These are phyloP conservation scores for Drosophila santomea DNA, from an alignment of 1,140 invertebrate genomes.

Conservation along the genomic window DNA sequence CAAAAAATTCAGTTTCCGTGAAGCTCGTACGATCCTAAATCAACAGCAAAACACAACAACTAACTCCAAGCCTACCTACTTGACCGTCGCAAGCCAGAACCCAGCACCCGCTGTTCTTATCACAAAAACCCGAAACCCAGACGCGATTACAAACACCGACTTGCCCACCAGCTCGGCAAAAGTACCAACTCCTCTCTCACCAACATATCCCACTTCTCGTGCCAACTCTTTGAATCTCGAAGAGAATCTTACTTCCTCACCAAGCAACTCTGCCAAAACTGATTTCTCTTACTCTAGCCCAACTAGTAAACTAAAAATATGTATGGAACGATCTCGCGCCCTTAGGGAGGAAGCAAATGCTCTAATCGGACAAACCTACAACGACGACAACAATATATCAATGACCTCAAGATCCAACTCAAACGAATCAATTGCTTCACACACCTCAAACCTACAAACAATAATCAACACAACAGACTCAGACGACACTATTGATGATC, in stretches of 20 bases:
- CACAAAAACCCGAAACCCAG: not conserved
- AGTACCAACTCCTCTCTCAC: constrained; percentile 1
- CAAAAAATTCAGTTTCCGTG: constrained; percentile 32
- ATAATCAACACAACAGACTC: too few relatives aligned
- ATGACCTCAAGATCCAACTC: too few relatives aligned
- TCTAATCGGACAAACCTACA: too few relatives aligned
- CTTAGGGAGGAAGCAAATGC: too few relatives aligned
- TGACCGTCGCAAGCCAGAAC: constrained; percentile 1
- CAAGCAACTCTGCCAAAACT: not conserved
- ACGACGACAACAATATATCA: too few relatives aligned
- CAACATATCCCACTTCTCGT: not conserved
- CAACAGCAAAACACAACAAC: constrained; percentile 21
- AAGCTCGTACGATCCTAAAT: constrained; percentile 27
- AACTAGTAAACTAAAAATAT: too few relatives aligned
- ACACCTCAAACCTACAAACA: too few relatives aligned
- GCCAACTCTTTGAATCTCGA: not conserved
- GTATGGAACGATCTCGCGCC: too few relatives aligned
- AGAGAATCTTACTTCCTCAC: not conserved
- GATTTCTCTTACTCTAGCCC: too few relatives aligned
- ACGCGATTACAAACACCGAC: not conserved
- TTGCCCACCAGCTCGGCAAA: not conserved
- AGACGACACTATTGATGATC: too few relatives aligned
- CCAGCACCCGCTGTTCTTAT: not conserved
- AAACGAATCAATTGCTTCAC: too few relatives aligned
- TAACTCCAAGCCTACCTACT: constrained; percentile 6